Evolutionary conservation across 2,797 vertebrate genomes (phyloP), one percentile per base, ranked within the genome.

Genomic region (Chloroceryle inda): DNA sequence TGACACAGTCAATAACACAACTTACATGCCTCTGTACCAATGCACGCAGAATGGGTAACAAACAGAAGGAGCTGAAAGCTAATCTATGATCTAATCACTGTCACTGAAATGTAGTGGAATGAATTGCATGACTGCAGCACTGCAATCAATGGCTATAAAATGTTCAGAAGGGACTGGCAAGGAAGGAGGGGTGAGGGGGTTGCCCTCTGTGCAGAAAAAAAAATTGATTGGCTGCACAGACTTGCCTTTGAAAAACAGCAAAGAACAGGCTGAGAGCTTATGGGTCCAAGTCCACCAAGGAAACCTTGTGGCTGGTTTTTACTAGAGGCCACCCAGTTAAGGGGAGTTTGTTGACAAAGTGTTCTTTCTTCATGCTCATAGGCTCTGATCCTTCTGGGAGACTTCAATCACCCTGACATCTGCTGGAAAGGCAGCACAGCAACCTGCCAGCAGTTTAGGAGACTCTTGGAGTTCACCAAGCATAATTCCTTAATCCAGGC

Each of bases 301-400:
- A 73, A 67, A 79, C 45, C 8, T 49, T 56, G 24, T 44, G 14
- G 16, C 0, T 64, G 23, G 5, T 58, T n/a, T 33, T 83, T 49
- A n/a, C 13, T 35, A 69, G 17, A 35, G 13, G 40, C 8, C 0
- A 0, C 18, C 11, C 0, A 0, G 7, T 29, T 21, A 45, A 77
- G 50, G 59, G 18, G 20, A 76, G 5, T 55, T 49, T 49, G 22
- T 42, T 31, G 31, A 56, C 35, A 56, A 42, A 69, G 6, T 3
- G 1, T 37, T 75, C 49, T 53, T 62, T 49, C 35, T 61, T 75
- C 56, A 56, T 33, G 19, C 21, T 50, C 37, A 23, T 9, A 68
- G 35, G 23, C n/a, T 58, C 50, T 77, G 26, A 35, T 76, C 35
- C 49, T 89, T 9, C 31, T 20, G 12, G 40, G 42, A 68, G 40